These are phyloP conservation scores for Cacatua alba DNA, from an alignment of 2,113 vertebrate species.

Conservation along the genomic window DNA sequence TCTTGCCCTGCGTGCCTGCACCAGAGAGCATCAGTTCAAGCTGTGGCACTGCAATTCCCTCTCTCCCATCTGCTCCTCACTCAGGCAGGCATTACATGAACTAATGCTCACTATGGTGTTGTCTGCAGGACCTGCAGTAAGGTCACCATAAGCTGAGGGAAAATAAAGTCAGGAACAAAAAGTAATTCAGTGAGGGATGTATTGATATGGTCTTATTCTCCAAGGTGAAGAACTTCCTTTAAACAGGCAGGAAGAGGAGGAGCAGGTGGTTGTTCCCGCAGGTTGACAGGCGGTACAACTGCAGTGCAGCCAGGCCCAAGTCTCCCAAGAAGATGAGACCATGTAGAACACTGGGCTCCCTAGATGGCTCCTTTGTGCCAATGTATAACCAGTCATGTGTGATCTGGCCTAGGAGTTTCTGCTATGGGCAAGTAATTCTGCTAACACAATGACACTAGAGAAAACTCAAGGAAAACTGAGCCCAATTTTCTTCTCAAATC, in stretches of 20 bases:
- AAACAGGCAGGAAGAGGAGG: not conserved
- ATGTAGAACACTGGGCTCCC: not conserved
- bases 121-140: not conserved
- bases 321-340: not conserved
- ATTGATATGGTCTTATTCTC: not conserved
- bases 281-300: not conserved
- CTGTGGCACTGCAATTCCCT: fast-evolving
- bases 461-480: not conserved
- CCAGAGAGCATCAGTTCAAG: not conserved
- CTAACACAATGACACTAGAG: not conserved
- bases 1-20: not conserved
- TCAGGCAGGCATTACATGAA: not conserved
- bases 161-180: not conserved
- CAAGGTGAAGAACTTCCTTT: not conserved
- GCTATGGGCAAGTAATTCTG: not conserved
- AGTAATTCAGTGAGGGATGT: not conserved
- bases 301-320: not conserved
- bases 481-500: not conserved
- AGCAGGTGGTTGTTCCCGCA: not conserved
- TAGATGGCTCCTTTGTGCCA: not conserved
- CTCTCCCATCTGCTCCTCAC: not conserved
- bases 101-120: not conserved
- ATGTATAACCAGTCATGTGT: fast-evolving
- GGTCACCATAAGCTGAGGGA: not conserved
- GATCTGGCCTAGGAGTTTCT: not conserved